These are phyloP conservation scores for Athalia cordata DNA, from an alignment of 2,888 invertebrate species.

Conservation along the genomic window DNA sequence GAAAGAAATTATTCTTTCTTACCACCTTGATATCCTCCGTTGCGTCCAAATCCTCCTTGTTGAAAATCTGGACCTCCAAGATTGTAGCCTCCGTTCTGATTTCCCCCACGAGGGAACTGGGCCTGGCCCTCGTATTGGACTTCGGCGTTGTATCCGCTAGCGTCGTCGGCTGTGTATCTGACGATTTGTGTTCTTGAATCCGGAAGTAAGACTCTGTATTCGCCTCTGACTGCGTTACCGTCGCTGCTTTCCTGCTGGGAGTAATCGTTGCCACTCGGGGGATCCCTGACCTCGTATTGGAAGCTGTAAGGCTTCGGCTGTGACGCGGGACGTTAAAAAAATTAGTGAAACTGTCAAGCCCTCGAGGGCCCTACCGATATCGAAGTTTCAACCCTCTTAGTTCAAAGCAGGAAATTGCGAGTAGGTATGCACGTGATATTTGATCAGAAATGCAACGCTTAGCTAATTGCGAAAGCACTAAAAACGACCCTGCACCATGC, in stretches of 20 bases:
- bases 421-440: too few relatives aligned
- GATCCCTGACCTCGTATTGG: constrained; percentile 89
- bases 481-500: not conserved
- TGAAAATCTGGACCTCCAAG: constrained; percentile 36
- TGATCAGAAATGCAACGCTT: not conserved
- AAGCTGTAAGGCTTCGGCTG: constrained; percentile 85
- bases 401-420: not conserved
- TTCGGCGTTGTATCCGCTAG: constrained; percentile 91
- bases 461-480: not conserved
- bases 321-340: not conserved
- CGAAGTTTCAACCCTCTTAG: not conserved
- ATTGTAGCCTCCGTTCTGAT: constrained; percentile 33
- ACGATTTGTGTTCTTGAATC: constrained; percentile 92
- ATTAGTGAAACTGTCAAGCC: not conserved
- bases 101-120: constrained; percentile 63
- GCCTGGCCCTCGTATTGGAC: constrained; percentile 78
- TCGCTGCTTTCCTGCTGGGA: constrained; percentile 90
- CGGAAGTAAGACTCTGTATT: constrained; percentile 88
- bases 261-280: constrained; percentile 86
- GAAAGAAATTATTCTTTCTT: not conserved
- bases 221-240: constrained; percentile 88
- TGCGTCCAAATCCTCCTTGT: constrained; percentile 20
- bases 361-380: not conserved
- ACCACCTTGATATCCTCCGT: constrained; percentile 31
- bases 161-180: constrained; percentile 88